Evolutionary conservation across 2,888 invertebrate species (phyloP), one percentile per base, ranked within the genome.

Genomic region (Apotomis turbidana): DNA sequence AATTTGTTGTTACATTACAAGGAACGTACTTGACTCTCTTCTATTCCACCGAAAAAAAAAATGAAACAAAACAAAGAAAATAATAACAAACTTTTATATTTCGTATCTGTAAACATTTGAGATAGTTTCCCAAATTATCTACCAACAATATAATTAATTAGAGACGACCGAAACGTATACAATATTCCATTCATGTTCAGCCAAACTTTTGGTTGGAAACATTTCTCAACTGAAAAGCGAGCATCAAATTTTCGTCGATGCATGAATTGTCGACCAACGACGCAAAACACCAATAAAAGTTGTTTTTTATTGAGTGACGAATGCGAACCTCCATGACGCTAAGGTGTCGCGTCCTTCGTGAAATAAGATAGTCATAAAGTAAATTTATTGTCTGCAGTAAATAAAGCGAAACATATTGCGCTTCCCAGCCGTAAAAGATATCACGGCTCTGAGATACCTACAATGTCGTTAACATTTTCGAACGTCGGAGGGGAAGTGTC

Each of bases 351-450:
- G 80, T 78, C 82, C 87, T 87, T 87, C 83, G 84, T 83, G 87
- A 89, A 89, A 90, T 90, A 89, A 90, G 87, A 87, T 86, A 84
- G 88, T 85, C 88, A 90, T 91, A 91, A 91, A 88, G 80, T 78
- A 86, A 90, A 90, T 91, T 91, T 91, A 91, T 90, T 75, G 84
- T 83, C 82, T 78, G 82, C 82, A 87, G 88, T 91, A 90, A 91
- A 91, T 91, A 91, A 89, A 85, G 84, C 83, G 87, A 87, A 86
- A 90, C 88, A 88, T 88, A 89, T 89, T 90, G 87, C 85, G 84
- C 80, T 85, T 87, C 83, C 75, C 66, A 83, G 84, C 81, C 82
- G 83, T 87, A 86, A 88, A 89, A 85, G 84, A 84, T 85, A 85
- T 85, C 85, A 77, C 80, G 78, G 79, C 77, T 79, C 79, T 78